Evolutionary conservation across 2,888 invertebrate genomes (phyloP), one percentile per base, ranked within the genome.

Genomic region (Carpatolechia fugitivella): DNA sequence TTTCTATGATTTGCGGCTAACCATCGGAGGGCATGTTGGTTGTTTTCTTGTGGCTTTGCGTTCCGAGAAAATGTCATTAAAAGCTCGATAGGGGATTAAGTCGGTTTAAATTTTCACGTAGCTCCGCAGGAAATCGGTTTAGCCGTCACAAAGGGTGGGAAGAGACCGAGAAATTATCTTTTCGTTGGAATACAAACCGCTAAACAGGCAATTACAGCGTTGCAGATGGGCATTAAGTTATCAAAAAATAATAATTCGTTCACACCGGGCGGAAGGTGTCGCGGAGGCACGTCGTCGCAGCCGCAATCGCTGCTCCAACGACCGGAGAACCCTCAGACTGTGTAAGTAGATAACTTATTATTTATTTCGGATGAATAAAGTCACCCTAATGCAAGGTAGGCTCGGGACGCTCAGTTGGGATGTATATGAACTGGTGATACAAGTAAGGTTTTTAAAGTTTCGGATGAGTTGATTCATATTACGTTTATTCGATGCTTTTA

Each of bases 1-100:
- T 85, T 80, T 85, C 89, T 88, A 89, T 86, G 88, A 89, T 89
- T 90, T 88, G 89, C 87, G 89, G 89, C 84, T 82, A 83, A 85
- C 87, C 87, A 76, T 83, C 71, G 68, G 60, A 62, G 71, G 65
- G 65, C 76, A 74, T 77, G 78, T 75, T 82, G 77, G 81, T 85
- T 85, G 83, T 87, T 87, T 83, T 82, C 74, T 82, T 82, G 84
- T 62, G 82, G 84, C 78, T 79, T 78, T 76, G 74, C 74, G 78
- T 81, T 82, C 80, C 67, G 63, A 80, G 83, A 78, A 83, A 86
- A 87, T 83, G 85, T 86, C 87, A 88, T 88, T 88, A 87, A 87
- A 86, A 86, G 82, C 82, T 78, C 83, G 80, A 83, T 83, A 81
- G 83, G 83, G 85, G 83, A 86, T 87, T 86, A 85, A 80, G 78